These are phyloP conservation scores for Pyrrhia umbra DNA, from an alignment of 2,888 invertebrate species.

Conservation along the genomic window DNA sequence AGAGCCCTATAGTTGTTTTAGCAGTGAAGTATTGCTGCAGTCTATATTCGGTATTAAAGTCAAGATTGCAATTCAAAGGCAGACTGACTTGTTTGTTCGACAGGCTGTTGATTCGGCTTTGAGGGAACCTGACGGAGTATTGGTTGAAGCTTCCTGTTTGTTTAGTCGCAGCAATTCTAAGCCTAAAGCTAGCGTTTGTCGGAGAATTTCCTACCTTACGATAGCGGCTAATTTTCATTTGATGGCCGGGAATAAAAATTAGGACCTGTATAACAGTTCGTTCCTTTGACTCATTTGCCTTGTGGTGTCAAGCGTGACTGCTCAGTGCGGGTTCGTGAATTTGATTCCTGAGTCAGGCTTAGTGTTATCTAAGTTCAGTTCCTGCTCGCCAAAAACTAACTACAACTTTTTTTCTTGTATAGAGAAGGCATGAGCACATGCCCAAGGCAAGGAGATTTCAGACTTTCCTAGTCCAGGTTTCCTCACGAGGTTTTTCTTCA, in stretches of 20 bases:
- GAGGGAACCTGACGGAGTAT: constrained; percentile 30
- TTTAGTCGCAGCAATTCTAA: constrained; percentile 20
- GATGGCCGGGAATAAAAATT: not conserved
- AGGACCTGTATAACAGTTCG: too few species aligned
- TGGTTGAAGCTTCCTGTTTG: constrained; percentile 28
- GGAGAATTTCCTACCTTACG: not conserved
- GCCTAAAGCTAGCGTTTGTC: constrained; percentile 4
- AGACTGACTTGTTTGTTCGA: constrained; percentile 44
- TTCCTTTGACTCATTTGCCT: too few species aligned
- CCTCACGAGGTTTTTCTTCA: too few species aligned
- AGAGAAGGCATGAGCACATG: too few species aligned
- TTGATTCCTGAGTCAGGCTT: too few species aligned
- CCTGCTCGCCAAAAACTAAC: too few species aligned
- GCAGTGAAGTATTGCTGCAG: not conserved
- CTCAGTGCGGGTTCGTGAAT: too few species aligned
- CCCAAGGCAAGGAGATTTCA: too few species aligned
- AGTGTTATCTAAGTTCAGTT: too few species aligned
- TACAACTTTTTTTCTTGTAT: too few species aligned
- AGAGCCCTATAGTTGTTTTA: not conserved
- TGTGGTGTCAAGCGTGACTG: too few species aligned
- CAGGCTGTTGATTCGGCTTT: constrained; percentile 51
- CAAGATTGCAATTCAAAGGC: constrained; percentile 43
- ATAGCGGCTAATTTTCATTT: not conserved
- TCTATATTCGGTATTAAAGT: constrained; percentile 10
- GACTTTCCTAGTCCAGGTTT: too few species aligned